Conservation (phyloP, 2,797 vertebrate species). For the Pseudochromis fuscus region DNA sequence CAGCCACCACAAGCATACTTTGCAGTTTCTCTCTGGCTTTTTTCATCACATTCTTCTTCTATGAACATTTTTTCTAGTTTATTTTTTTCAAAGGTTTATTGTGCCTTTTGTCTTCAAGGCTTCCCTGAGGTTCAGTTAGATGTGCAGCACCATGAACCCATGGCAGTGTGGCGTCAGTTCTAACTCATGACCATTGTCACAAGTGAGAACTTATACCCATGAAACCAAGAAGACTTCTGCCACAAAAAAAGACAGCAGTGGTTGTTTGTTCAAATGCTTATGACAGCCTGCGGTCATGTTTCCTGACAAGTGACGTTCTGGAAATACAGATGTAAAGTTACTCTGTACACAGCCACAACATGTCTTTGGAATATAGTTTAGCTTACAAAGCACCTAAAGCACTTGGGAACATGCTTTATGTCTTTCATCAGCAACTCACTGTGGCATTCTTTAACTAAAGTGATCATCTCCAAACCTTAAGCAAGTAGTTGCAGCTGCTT, state of each 20-base stretch:
- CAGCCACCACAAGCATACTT: conserved; percentile 19
- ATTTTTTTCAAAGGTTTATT: conserved; percentile 21
- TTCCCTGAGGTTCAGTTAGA: conserved; percentile 34
- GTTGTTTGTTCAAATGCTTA: neutral
- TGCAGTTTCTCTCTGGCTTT: conserved; percentile 18
- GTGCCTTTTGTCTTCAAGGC: conserved; percentile 43
- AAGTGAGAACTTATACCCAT: conserved; percentile 39
- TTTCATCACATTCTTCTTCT: conserved; percentile 39
- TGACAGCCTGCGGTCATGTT: neutral
- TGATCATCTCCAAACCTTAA: neutral
- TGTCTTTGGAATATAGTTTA: neutral
- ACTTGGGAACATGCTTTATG: neutral
- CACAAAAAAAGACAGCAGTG: neutral
- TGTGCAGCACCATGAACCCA: conserved; percentile 42
- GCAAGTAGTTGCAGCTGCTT: neutral
- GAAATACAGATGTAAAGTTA: neutral
- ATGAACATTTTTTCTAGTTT: conserved; percentile 37
- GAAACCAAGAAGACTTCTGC: conserved; percentile 11
- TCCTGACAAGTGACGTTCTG: neutral
- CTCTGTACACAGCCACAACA: conserved; percentile 8
- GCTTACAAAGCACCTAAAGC: neutral
- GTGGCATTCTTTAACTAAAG: neutral
- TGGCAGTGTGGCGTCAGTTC: conserved; percentile 34
- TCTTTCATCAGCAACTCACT: neutral
- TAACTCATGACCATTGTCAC: conserved; percentile 63